Percentiles rank a stretch among this genome's conserved stretches.
These are phyloP conservation scores for Odontothrips loti DNA, from an alignment of 2,888 invertebrate genomes.

Conservation along the genomic window DNA sequence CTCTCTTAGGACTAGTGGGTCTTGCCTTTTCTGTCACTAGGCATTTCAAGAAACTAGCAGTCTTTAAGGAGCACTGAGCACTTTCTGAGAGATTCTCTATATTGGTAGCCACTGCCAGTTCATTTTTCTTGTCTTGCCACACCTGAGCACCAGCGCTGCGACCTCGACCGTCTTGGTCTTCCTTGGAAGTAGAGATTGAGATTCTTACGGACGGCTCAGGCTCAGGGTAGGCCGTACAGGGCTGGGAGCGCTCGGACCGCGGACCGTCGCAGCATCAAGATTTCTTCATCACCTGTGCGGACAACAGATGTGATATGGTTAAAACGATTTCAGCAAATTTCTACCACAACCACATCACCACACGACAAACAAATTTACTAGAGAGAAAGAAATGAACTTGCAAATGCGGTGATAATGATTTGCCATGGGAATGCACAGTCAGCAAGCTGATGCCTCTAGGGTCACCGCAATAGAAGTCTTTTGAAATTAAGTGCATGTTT, in stretches of 20 bases:
- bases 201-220: background rate
- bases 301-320: background rate
- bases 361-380: background rate
- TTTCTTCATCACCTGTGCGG: background rate
- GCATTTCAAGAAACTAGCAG: slow-evolving; percentile 5
- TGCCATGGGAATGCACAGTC: too few species aligned
- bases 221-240: slow-evolving; percentile 21
- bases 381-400: too few species aligned
- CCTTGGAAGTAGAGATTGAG: background rate
- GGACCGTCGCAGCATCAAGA: slow-evolving; percentile 4
- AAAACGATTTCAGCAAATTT: background rate
- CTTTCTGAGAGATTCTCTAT: slow-evolving; percentile 4
- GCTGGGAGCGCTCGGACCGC: background rate
- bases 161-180: too few species aligned
- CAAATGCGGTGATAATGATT: too few species aligned
- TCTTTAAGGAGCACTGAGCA: slow-evolving; percentile 6
- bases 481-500: too few species aligned
- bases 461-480: too few species aligned
- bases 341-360: background rate
- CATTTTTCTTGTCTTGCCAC: background rate
- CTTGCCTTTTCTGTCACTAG: background rate
- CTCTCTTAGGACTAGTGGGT: background rate
- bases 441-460: too few species aligned
- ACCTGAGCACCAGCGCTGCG: background rate
- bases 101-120: background rate